These are phyloP conservation scores for Myoxocephalus aenaeus DNA, from an alignment of 2,797 vertebrate species.

Conservation along the genomic window DNA sequence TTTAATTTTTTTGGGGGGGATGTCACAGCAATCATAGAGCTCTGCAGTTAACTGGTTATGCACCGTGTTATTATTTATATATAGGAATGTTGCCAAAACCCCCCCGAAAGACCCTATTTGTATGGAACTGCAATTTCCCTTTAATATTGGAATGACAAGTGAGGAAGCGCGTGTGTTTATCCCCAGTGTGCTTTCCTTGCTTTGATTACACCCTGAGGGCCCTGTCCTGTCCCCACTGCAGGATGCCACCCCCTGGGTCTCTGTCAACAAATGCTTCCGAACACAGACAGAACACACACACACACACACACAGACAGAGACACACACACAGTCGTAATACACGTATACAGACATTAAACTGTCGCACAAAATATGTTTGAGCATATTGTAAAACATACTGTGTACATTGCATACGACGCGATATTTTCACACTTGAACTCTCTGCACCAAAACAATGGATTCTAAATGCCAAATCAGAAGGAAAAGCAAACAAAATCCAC, in stretches of 20 bases:
- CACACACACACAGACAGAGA: conserved; percentile 9
- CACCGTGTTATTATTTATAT: conserved; percentile 25
- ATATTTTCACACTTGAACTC: conserved; percentile 38
- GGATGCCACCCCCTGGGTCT: conserved; percentile 80
- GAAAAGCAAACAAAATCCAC: conserved; percentile 55
- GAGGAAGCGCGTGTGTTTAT: conserved; percentile 65
- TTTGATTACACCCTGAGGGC: conserved; percentile 79
- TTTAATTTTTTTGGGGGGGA: background rate
- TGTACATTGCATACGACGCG: conserved; percentile 1
- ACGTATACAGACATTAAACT: background rate
- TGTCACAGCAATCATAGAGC: background rate
- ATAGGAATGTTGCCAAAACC: conserved; percentile 10
- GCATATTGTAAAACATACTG: conserved; percentile 33
- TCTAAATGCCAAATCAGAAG: conserved; percentile 60
- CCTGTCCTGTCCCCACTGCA: conserved; percentile 73
- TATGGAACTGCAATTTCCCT: conserved; percentile 57
- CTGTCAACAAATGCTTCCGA: conserved; percentile 80
- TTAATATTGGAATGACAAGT: conserved; percentile 48
- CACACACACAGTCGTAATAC: background rate
- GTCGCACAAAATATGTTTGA: conserved; percentile 22
- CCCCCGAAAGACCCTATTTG: conserved; percentile 27
- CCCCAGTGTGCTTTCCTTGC: conserved; percentile 73
- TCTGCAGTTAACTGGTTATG: conserved; percentile 27
- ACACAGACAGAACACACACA: conserved; percentile 30
- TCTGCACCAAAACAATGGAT: conserved; percentile 41